These are phyloP conservation scores for Ursus arctos DNA, from an alignment of 2,113 vertebrate species.

Conservation along the genomic window DNA sequence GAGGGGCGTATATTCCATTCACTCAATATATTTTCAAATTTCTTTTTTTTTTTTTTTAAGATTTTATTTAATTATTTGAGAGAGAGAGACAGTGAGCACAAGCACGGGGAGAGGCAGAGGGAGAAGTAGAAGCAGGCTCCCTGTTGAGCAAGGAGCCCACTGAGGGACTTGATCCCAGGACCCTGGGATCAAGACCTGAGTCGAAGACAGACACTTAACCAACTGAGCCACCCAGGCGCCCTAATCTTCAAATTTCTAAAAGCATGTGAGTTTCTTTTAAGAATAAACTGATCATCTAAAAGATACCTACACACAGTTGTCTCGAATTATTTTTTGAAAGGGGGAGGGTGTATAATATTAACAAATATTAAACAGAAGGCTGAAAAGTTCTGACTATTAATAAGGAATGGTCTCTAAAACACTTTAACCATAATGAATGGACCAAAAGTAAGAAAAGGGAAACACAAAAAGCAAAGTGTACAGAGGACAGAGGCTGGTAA, in stretches of 20 bases:
- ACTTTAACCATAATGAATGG: not conserved
- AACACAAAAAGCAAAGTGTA: slow-evolving; percentile 19
- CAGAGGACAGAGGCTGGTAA: not conserved
- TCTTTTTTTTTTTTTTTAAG: not conserved
- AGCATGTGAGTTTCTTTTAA: slow-evolving; percentile 39
- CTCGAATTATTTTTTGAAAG: slow-evolving; percentile 42
- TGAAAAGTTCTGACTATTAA: not conserved
- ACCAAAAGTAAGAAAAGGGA: slow-evolving; percentile 42
- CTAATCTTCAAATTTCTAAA: slow-evolving; percentile 26
- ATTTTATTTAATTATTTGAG: no score
- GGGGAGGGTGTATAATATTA: not conserved
- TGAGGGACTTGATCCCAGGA: no score
- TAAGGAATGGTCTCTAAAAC: slow-evolving; percentile 27
- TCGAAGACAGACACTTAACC: no score
- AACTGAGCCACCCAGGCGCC: no score
- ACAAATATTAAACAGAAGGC: slow-evolving; percentile 49
- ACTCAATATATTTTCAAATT: slow-evolving; percentile 2
- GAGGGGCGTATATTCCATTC: not conserved
- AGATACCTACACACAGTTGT: not conserved
- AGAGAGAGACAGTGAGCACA: no score
- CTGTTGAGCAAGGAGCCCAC: no score
- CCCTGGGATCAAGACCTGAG: no score
- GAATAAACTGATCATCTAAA: not conserved
- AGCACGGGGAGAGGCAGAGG: no score
- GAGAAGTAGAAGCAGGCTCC: no score